phyloP scores from a whole-genome alignment of 2,113 vertebrate genomes.

The Ceratotherium simum region DNA sequence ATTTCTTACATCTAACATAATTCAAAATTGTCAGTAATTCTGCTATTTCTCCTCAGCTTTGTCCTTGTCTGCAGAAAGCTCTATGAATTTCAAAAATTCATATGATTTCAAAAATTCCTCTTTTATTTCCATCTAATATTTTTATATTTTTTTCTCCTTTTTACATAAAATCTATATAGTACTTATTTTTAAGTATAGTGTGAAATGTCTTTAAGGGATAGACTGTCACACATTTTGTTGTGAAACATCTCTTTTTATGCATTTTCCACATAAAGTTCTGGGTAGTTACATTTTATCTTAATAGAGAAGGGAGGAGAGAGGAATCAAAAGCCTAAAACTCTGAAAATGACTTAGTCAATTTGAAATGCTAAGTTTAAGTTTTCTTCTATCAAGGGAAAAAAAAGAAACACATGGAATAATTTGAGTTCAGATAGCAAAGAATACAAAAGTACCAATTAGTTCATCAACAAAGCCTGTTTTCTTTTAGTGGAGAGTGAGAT shows the following conservation, averaged over 20 bases:
- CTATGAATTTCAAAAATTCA: background rate
- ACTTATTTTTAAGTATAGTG: background rate
- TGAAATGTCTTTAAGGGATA: background rate
- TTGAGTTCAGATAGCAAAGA: background rate
- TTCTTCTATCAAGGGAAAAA: background rate
- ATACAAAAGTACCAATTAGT: background rate
- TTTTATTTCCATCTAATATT: background rate
- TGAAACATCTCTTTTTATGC: too few relatives aligned
- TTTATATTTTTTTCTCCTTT: background rate
- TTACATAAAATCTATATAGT: background rate
- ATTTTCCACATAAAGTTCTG: background rate
- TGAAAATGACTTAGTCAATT: background rate
- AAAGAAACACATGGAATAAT: background rate
- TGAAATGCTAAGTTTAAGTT: background rate
- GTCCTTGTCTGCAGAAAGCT: background rate
- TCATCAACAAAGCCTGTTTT: background rate
- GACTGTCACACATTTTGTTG: background rate
- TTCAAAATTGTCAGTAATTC: background rate
- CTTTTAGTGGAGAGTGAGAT: background rate
- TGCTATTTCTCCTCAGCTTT: background rate
- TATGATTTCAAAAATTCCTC: background rate
- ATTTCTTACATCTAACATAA: background rate
- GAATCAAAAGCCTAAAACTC: background rate
- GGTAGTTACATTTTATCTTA: background rate
- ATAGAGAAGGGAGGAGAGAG: rapidly evolving